Evolutionary conservation across 2,113 vertebrate species (phyloP).

Genomic region (Neolamprologus devosi): DNA sequence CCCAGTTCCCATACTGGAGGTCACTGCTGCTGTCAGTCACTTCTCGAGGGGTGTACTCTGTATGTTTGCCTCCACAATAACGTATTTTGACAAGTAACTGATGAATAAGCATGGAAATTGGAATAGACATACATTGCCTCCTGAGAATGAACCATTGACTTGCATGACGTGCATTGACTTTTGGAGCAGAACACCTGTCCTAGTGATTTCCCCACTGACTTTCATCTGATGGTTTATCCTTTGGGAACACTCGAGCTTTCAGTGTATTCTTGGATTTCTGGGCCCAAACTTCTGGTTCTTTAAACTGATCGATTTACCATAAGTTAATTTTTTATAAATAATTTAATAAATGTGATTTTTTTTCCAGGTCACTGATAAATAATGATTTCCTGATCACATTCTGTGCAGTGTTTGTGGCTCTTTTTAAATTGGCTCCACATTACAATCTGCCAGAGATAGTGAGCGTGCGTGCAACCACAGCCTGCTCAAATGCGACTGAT

Average conservation of each 20-base stretch:
- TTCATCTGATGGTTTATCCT: neutral
- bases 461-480: neutral
- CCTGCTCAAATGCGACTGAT: neutral
- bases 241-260: neutral
- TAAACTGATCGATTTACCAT: rapidly evolving
- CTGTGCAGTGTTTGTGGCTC: neutral
- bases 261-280: neutral
- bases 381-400: neutral
- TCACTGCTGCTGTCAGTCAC: neutral
- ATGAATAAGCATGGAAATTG: neutral
- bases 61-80: neutral
- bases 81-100: neutral
- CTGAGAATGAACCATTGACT: neutral
- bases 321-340: neutral
- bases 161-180: neutral
- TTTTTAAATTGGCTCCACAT: neutral
- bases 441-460: neutral
- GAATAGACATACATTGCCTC: neutral
- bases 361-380: neutral
- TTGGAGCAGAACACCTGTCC: neutral
- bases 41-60: neutral
- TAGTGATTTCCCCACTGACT: neutral
- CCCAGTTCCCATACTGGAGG: rapidly evolving
- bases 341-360: neutral
- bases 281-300: neutral